Evolutionary conservation across 2,113 vertebrate genomes (phyloP).

Genomic region (Corythornis cristatus): DNA sequence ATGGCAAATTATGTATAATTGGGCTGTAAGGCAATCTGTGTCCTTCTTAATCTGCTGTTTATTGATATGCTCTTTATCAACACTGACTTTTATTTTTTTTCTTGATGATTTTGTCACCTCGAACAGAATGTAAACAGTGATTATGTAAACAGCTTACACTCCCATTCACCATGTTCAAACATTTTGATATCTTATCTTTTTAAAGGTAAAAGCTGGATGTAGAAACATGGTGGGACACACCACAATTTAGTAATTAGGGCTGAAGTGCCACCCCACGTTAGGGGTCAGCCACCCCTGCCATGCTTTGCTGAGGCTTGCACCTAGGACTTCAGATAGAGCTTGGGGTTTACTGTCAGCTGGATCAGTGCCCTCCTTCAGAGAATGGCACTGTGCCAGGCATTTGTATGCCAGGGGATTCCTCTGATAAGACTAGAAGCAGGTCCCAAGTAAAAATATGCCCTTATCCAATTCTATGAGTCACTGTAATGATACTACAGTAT

Average conservation of each 20-base stretch:
- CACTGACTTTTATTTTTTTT: slow-evolving; percentile 11
- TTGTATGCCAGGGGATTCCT: background rate
- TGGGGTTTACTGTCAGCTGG: background rate
- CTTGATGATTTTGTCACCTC: slow-evolving; percentile 36
- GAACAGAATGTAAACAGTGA: slow-evolving; percentile 50
- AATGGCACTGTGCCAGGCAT: background rate
- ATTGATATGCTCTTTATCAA: slow-evolving; percentile 48
- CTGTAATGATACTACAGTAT: background rate
- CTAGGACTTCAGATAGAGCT: background rate
- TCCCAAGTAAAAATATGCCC: background rate
- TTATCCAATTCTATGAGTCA: background rate
- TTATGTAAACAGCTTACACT: slow-evolving; percentile 31
- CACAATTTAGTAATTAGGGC: background rate
- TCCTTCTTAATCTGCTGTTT: slow-evolving; percentile 58
- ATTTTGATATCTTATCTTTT: slow-evolving; percentile 29
- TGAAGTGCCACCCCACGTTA: background rate
- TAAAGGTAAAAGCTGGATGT: background rate
- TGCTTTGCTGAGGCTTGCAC: background rate
- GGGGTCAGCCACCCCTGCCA: background rate
- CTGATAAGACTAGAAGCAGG: background rate
- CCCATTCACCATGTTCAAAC: background rate
- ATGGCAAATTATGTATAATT: slow-evolving; percentile 57
- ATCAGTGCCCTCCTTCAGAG: background rate
- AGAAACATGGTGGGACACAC: background rate
- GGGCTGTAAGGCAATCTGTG: slow-evolving; percentile 31